Evolutionary conservation across 2,888 invertebrate genomes (phyloP), one percentile per base, ranked within the genome.

Genomic region (Drosophila ustulata): DNA sequence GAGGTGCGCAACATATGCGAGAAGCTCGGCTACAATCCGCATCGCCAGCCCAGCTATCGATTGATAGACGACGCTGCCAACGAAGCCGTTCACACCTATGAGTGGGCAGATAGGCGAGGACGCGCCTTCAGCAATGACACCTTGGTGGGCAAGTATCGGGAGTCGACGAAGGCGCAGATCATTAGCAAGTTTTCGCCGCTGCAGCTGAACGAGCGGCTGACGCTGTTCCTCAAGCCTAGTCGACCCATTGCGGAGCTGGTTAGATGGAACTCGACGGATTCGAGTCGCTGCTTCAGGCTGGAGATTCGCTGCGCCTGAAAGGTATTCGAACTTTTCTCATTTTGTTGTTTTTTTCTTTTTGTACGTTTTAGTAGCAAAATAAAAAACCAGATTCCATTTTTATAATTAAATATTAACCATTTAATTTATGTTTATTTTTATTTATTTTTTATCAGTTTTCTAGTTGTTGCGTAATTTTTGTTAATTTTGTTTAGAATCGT

Each of bases 11-110:
- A 93, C 11, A 94, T 96, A 70, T 96, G 96, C 89, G 89, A 92
- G 32, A 93, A 94, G 66, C 89, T 96, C 11, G 95, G 95, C 7
- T 96, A 94, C 80, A 89, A 92, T 69, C 93, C 94, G 23, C 94
- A 82, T 51, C 71, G 88, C 0, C 80, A 80, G 66, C 91, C 91
- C 3, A 90, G 90, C 64, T 92, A 91, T 74, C 87, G 92, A 1
- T 67, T 92, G 0, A 90, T 92, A 13, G 92, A 92, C 57, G 90
- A 92, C 45, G 76, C 65, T 4, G 79, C 80, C 25, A 89, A 89
- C 34, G 75, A 82, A 65, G 82, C 89, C 3, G 84, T 89, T 26
- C 83, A 86, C 5, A 88, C 88, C 0, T 85, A 82, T 25, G 88
- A 91, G 37, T 69, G 78, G 46, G 79, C 84, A 0, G 88, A 89